phyloP scores from a whole-genome alignment of 2,888 invertebrate genomes.

The Clivina fossor region DNA sequence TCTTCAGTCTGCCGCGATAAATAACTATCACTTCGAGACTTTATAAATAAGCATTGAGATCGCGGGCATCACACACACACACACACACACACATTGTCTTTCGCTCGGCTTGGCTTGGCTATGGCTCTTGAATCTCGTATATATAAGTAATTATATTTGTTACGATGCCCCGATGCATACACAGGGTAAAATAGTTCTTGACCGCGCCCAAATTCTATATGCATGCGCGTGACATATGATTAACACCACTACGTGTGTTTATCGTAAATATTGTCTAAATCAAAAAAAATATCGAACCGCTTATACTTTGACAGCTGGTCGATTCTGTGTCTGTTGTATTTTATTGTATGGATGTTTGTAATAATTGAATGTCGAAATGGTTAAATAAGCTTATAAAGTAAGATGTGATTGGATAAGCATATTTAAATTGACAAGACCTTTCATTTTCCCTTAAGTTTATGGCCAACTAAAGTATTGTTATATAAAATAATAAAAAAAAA shows the following conservation, averaged over 20 bases:
- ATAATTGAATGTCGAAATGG: conserved; percentile 5
- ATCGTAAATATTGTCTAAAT: conserved; percentile 6
- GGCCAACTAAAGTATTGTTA: too few relatives aligned
- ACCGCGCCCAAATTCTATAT: conserved; percentile 14
- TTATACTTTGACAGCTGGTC: too few relatives aligned
- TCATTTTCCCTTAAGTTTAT: conserved; percentile 21
- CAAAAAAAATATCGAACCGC: too few relatives aligned
- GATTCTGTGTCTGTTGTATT: not conserved
- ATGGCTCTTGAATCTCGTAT: not conserved
- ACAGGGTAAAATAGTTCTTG: conserved; percentile 17
- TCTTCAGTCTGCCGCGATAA: conserved; percentile 31
- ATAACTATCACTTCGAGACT: conserved; percentile 16
- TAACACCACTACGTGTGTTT: not conserved
- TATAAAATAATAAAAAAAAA: too few relatives aligned
- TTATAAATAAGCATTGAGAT: conserved; percentile 21
- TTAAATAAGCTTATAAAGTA: not conserved
- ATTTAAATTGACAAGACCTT: not conserved
- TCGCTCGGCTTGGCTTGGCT: too few relatives aligned
- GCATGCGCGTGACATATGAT: conserved; percentile 11
- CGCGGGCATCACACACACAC: not conserved
- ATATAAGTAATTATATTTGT: conserved; percentile 29
- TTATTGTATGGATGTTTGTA: not conserved
- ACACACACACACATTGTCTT: too few relatives aligned
- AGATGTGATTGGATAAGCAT: too few relatives aligned
- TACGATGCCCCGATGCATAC: too few relatives aligned